Evolutionary conservation across 2,797 vertebrate genomes (phyloP).

Genomic region (Acanthiza pusilla): DNA sequence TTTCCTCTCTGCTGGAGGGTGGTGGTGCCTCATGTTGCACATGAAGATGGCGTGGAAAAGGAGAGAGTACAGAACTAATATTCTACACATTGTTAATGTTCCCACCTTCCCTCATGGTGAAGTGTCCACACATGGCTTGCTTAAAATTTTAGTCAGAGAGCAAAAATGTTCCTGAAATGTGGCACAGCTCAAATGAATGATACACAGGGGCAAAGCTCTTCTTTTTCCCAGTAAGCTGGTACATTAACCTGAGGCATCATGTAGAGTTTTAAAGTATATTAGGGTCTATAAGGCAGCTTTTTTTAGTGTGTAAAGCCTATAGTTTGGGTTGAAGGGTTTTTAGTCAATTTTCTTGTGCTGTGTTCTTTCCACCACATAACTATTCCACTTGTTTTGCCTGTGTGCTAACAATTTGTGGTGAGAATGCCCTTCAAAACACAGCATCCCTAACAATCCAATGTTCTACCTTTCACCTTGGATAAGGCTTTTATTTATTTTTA

Average conservation of each 20-base stretch:
- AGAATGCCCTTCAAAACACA: not conserved
- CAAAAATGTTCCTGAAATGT: not conserved
- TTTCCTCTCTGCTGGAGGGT: not conserved
- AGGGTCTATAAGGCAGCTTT: not conserved
- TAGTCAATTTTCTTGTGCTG: not conserved
- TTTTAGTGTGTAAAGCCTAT: not conserved
- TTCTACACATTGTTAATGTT: not conserved
- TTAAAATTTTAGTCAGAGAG: not conserved
- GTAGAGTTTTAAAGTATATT: not conserved
- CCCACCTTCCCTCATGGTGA: not conserved
- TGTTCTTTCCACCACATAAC: not conserved
- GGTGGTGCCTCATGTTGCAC: not conserved
- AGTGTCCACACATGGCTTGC: not conserved
- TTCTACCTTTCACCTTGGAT: not conserved
- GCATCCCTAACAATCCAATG: not conserved
- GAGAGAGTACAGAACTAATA: not conserved
- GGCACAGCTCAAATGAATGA: not conserved
- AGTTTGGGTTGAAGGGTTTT: not conserved
- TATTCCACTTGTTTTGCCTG: not conserved
- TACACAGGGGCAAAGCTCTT: not conserved
- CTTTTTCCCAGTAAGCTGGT: not conserved
- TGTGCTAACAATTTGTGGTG: not conserved
- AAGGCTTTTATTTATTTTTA: constrained; percentile 1
- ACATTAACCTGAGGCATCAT: not conserved
- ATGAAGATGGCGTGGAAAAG: not conserved